Percentiles rank a stretch among this genome's conserved stretches.
phyloP scores from a whole-genome alignment of 2,113 vertebrate genomes.

The Stigmatopora argus region DNA sequence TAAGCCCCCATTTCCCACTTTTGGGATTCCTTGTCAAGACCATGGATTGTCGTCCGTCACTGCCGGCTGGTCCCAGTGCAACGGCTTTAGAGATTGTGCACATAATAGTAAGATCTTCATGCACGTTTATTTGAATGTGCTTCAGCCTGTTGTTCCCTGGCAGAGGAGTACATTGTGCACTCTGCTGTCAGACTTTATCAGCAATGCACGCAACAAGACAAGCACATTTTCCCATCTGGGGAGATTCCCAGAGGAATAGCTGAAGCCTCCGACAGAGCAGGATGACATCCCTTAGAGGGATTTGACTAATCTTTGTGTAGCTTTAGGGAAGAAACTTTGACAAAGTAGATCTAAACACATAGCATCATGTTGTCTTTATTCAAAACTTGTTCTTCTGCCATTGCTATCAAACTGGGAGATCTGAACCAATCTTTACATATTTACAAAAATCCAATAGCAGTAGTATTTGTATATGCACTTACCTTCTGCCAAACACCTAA shows the following conservation, averaged over 20 bases:
- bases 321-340: neutral
- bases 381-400: neutral
- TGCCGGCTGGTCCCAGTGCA: constrained; percentile 58
- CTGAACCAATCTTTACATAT: neutral
- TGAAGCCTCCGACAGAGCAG: neutral
- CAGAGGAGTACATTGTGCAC: constrained; percentile 34
- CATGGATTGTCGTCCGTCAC: constrained; percentile 28
- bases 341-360: neutral
- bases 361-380: neutral
- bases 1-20: constrained; percentile 6
- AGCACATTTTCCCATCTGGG: constrained; percentile 41
- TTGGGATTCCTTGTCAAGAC: constrained; percentile 55
- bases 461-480: too few relatives aligned
- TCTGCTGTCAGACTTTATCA: constrained; percentile 56
- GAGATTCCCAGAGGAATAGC: constrained; percentile 9
- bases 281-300: neutral
- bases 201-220: constrained; percentile 46
- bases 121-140: constrained; percentile 16
- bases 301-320: neutral
- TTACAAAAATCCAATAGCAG: neutral
- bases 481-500: too few relatives aligned
- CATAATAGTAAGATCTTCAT: constrained; percentile 6
- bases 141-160: constrained; percentile 12
- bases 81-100: neutral
- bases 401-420: neutral